Evolutionary conservation across 2,888 invertebrate genomes (phyloP).

Genomic region (Microctonus aethiopoides): DNA sequence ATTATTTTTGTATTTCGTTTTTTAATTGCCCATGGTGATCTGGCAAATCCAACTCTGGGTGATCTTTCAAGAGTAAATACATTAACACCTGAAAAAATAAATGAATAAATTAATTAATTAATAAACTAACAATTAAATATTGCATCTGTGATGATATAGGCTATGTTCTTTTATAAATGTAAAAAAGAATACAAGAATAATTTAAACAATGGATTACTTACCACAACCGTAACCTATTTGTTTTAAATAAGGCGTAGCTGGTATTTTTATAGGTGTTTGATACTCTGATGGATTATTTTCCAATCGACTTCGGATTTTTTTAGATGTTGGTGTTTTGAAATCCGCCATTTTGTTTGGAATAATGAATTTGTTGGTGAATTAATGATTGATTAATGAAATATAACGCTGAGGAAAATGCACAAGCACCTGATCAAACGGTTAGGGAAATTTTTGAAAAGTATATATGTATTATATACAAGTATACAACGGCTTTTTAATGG

Average conservation of each 20-base stretch:
- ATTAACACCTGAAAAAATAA: conserved; percentile 78
- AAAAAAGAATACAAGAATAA: not conserved
- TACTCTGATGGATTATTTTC: conserved; percentile 49
- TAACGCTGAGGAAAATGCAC: no score
- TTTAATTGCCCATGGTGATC: conserved; percentile 91
- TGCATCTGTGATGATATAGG: no score
- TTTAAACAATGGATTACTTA: conserved; percentile 55
- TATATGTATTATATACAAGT: no score
- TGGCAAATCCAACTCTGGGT: conserved; percentile 74
- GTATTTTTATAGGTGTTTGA: conserved; percentile 69
- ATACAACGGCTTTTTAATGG: no score
- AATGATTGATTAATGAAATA: not conserved
- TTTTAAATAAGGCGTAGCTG: conserved; percentile 79
- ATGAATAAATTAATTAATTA: no score
- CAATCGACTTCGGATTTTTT: conserved; percentile 44
- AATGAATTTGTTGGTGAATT: not conserved
- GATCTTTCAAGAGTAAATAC: conserved; percentile 82
- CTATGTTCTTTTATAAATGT: no score
- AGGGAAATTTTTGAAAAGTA: not conserved
- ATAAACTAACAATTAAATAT: not conserved
- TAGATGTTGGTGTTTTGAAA: conserved; percentile 57
- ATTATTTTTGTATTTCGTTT: conserved; percentile 71
- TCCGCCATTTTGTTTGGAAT: conserved; percentile 41
- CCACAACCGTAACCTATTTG: conserved; percentile 83
- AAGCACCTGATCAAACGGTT: not conserved